These are phyloP conservation scores for Eptatretus atami DNA, from an alignment of 2,797 vertebrate genomes.

Conservation along the genomic window DNA sequence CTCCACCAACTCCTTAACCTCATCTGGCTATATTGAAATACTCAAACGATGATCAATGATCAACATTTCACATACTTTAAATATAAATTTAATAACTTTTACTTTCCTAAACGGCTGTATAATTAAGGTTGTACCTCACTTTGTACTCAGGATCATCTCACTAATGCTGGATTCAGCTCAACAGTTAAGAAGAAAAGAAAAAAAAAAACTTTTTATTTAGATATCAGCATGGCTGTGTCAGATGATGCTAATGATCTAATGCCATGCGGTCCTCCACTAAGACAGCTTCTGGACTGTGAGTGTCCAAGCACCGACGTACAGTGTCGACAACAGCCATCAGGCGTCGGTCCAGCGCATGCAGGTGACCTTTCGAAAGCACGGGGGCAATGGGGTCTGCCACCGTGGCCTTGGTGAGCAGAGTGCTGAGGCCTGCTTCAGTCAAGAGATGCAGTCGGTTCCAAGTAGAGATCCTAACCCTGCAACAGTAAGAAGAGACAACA, in stretches of 20 bases:
- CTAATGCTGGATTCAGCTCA: too few relatives aligned
- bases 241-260: slow-evolving; percentile 31
- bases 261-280: slow-evolving; percentile 90
- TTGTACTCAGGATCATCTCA: too few relatives aligned
- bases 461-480: slow-evolving; percentile 66
- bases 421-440: slow-evolving; percentile 39
- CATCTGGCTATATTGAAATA: too few relatives aligned
- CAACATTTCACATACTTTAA: too few relatives aligned
- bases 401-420: slow-evolving; percentile 43
- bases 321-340: slow-evolving; percentile 43
- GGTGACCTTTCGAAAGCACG: slow-evolving; percentile 36
- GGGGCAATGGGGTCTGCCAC: slow-evolving; percentile 50
- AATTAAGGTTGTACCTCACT: too few relatives aligned
- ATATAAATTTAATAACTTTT: too few relatives aligned
- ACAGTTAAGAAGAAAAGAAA: too few relatives aligned
- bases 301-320: slow-evolving; percentile 66
- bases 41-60: too few relatives aligned
- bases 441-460: slow-evolving; percentile 75
- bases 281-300: slow-evolving; percentile 45
- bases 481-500: slow-evolving; percentile 10
- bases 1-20: too few relatives aligned
- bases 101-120: too few relatives aligned
- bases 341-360: slow-evolving; percentile 49
- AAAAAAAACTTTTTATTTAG: too few relatives aligned
- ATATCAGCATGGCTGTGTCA: too few relatives aligned